A percentile compares a stretch with the other conserved stretches of the same genome.
Conservation (phyloP, 1,140 invertebrate species). For the Drosophila kurseongensis region DNA sequence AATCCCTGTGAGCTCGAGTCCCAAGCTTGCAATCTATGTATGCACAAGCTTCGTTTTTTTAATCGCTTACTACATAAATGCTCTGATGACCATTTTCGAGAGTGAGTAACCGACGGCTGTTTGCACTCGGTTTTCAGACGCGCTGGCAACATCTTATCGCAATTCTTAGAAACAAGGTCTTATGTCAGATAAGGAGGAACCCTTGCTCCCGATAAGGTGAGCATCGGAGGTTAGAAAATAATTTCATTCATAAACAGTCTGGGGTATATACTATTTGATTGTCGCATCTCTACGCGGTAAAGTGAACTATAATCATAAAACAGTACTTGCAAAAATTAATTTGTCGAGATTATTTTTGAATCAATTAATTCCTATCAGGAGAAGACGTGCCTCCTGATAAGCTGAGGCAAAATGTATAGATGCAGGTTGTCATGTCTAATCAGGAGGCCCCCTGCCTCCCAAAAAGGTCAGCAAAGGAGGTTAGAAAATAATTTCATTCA, state of each 20-base stretch:
- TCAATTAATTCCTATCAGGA: conserved; percentile 37
- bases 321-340: conserved; percentile 13
- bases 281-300: conserved; percentile 3
- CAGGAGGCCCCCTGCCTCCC: conserved; percentile 1
- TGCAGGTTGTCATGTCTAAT: conserved; percentile 63
- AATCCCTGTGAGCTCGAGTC: conserved; percentile 1
- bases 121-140: conserved; percentile 6
- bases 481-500: conserved; percentile 28
- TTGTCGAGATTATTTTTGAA: conserved; percentile 72
- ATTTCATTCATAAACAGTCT: conserved; percentile 33
- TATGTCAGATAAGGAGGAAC: no score
- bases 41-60: not conserved
- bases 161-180: conserved; percentile 58
- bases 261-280: not conserved
- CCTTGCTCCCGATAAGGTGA: no score
- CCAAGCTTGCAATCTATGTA: not conserved
- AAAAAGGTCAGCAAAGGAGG: not conserved
- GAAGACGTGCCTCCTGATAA: not conserved
- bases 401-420: no score
- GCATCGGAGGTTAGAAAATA: no score
- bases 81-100: not conserved
- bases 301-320: conserved; percentile 1
- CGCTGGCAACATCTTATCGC: conserved; percentile 48
- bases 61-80: conserved; percentile 2
- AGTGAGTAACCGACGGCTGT: conserved; percentile 31